Conservation (phyloP, 2,797 vertebrate species). For the Schizothorax lantsangensis region DNA sequence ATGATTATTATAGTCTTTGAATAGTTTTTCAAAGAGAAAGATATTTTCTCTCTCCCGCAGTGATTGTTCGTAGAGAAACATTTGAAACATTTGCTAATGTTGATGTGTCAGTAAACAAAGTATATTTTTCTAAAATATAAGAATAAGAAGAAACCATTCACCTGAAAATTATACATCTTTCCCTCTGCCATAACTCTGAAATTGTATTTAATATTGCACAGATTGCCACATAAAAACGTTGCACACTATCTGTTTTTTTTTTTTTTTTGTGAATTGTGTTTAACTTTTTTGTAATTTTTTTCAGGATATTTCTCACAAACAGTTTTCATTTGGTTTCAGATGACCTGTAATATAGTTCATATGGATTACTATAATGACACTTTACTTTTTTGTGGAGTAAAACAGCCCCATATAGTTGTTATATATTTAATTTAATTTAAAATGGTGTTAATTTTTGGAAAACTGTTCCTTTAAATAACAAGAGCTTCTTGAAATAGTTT, state of each 20-base stretch:
- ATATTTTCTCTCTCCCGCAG: constrained; percentile 3
- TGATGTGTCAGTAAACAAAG: not conserved
- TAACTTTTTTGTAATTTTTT: not conserved
- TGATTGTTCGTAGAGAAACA: not conserved
- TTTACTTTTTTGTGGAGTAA: not conserved
- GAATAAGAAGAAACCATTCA: not conserved
- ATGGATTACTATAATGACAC: not conserved
- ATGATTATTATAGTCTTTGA: not conserved
- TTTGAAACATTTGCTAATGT: constrained; percentile 19
- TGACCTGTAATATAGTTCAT: not conserved
- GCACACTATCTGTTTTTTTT: too few species aligned
- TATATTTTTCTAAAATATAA: not conserved
- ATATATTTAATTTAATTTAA: not conserved
- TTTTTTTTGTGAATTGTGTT: not conserved
- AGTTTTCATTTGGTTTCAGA: not conserved
- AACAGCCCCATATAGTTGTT: not conserved
- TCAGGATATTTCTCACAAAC: not conserved
- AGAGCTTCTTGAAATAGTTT: not conserved
- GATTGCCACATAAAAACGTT: not conserved
- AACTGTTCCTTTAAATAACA: not conserved
- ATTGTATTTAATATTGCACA: not conserved
- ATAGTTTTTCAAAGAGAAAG: not conserved
- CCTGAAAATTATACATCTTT: not conserved
- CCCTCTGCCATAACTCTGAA: not conserved
- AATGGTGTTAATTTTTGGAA: not conserved